These are phyloP conservation scores for Sciurus niger DNA, from an alignment of 2,113 vertebrate species.

Conservation along the genomic window DNA sequence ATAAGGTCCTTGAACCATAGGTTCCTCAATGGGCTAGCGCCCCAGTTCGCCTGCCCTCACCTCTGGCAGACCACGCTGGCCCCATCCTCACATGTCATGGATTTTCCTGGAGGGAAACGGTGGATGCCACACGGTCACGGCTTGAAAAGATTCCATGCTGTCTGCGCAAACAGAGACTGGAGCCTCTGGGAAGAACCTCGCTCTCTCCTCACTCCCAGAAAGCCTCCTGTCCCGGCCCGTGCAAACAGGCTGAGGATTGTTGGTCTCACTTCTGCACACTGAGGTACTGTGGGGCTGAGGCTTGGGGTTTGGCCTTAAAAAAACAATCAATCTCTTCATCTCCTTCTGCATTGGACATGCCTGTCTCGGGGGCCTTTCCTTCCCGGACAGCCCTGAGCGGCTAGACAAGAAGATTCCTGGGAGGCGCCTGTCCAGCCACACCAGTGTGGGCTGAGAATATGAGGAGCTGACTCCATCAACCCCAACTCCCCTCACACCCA, in stretches of 20 bases:
- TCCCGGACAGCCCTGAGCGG: not conserved
- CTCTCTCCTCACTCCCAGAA: constrained; percentile 54
- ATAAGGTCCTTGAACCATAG: not conserved
- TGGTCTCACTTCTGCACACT: constrained; percentile 65
- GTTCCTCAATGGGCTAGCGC: not conserved
- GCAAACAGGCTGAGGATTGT: constrained; percentile 42
- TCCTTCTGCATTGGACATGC: constrained; percentile 47
- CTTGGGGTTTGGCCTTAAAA: constrained; percentile 51
- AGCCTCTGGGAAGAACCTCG: constrained; percentile 57
- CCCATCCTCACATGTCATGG: constrained; percentile 49
- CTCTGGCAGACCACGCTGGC: constrained; percentile 15
- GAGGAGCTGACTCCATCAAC: not conserved
- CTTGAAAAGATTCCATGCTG: constrained; percentile 76
- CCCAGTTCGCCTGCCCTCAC: not conserved
- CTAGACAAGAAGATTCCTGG: constrained; percentile 24
- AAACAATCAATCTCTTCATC: constrained; percentile 59
- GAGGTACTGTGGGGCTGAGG: constrained; percentile 72
- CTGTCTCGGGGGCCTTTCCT: constrained; percentile 39
- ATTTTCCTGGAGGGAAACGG: constrained; percentile 75
- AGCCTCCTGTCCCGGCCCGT: not conserved
- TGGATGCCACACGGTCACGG: constrained; percentile 34
- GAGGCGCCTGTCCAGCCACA: not conserved
- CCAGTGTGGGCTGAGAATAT: not conserved
- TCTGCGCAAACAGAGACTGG: constrained; percentile 77
- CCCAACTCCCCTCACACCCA: not conserved